Evolutionary conservation across 2,113 vertebrate genomes (phyloP).

Genomic region (Bolborhynchus lineola): DNA sequence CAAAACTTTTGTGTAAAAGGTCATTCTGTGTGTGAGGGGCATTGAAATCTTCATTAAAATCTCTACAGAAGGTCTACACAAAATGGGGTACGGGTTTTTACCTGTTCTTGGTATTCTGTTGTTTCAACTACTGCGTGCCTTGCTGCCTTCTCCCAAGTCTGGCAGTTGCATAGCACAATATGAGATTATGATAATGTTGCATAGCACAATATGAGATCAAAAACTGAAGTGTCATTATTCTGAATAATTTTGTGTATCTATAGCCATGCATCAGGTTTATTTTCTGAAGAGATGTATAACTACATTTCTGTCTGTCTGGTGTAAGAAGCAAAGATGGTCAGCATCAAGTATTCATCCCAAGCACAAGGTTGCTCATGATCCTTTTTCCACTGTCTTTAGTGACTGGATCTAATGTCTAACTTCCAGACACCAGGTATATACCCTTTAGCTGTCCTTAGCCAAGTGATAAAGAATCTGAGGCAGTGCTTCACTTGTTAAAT

Average conservation of each 20-base stretch:
- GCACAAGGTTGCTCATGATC: neutral
- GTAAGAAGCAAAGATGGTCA: neutral
- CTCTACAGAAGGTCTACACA: neutral
- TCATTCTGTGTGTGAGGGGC: neutral
- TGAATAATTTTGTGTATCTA: neutral
- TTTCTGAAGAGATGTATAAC: neutral
- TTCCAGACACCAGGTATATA: rapidly evolving
- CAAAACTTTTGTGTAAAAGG: neutral
- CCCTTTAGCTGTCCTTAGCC: neutral
- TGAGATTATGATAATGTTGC: neutral
- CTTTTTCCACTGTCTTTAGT: neutral
- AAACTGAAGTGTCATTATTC: neutral
- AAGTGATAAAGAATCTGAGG: neutral
- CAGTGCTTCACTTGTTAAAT: neutral
- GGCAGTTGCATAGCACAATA: neutral
- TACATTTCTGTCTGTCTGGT: neutral
- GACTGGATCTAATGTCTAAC: neutral
- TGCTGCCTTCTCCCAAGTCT: neutral
- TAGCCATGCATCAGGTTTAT: neutral
- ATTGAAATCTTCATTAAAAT: neutral
- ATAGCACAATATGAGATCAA: neutral
- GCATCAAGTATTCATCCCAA: neutral
- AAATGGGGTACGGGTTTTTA: neutral
- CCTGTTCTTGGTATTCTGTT: neutral
- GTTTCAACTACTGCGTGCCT: neutral